Conservation (phyloP, 2,888 invertebrate species). For the Cotesia congregata region DNA sequence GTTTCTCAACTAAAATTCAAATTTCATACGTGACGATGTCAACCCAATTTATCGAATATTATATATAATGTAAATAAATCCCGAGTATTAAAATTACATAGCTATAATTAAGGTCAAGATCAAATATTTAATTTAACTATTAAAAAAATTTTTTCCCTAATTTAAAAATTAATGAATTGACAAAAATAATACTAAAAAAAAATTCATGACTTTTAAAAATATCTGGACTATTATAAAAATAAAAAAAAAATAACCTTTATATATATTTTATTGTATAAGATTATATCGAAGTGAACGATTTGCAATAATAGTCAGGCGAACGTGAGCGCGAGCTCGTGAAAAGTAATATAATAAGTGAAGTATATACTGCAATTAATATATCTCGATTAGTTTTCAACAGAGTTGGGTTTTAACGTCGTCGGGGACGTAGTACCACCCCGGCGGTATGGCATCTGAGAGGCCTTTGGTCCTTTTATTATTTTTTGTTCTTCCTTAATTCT, state of each 20-base stretch:
- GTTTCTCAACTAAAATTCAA: conserved; percentile 44
- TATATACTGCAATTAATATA: conserved; percentile 65
- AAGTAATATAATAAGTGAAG: conserved; percentile 63
- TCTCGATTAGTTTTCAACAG: conserved; percentile 66
- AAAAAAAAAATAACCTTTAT: background rate
- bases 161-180: too few species aligned
- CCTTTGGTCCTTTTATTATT: background rate
- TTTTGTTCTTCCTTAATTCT: conserved; percentile 30
- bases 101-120: too few species aligned
- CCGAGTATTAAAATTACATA: background rate
- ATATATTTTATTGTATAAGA: conserved; percentile 9
- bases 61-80: background rate
- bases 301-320: conserved; percentile 59
- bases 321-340: conserved; percentile 54
- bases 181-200: too few species aligned
- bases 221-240: too few species aligned
- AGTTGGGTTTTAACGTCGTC: conserved; percentile 55
- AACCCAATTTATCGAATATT: background rate
- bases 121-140: too few species aligned
- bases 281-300: conserved; percentile 53
- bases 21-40: conserved; percentile 36
- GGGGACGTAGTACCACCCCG: conserved; percentile 48
- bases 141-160: too few species aligned
- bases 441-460: conserved; percentile 34
- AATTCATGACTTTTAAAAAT: too few species aligned